A percentile compares a stretch with the other conserved stretches of the same genome.
Conservation (phyloP, 2,797 vertebrate species). For the Myotis daubentonii region DNA sequence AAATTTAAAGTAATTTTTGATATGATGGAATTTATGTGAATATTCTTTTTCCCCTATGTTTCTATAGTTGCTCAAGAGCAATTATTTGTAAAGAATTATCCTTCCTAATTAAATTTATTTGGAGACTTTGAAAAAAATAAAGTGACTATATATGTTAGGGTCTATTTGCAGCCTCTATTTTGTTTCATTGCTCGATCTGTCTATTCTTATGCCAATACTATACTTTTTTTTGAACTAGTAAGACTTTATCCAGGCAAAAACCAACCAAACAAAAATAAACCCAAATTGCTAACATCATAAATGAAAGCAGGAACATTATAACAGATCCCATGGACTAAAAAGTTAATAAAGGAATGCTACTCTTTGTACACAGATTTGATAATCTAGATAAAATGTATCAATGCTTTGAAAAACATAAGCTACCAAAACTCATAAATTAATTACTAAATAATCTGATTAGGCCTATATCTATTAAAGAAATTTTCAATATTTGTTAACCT, state of each 20-base stretch:
- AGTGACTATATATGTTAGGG: background rate
- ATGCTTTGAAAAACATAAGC: background rate
- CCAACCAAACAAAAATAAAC: background rate
- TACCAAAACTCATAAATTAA: background rate
- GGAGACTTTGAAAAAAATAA: background rate
- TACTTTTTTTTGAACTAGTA: background rate
- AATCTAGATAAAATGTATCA: background rate
- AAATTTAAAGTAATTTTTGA: background rate
- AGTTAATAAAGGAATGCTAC: background rate
- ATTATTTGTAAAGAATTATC: background rate
- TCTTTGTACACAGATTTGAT: background rate
- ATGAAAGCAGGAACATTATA: background rate
- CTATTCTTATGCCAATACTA: background rate
- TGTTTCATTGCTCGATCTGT: background rate
- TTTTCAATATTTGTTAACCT: background rate
- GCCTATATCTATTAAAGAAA: background rate
- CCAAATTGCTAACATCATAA: background rate
- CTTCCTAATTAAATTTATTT: background rate
- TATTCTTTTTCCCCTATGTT: background rate
- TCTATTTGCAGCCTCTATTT: background rate
- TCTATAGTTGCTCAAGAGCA: background rate
- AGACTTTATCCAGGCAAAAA: background rate
- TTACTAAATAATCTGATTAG: background rate
- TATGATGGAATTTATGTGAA: background rate
- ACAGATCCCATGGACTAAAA: background rate